Evolutionary conservation across 2,113 vertebrate genomes (phyloP).

Genomic region (Aphyosemion australe): DNA sequence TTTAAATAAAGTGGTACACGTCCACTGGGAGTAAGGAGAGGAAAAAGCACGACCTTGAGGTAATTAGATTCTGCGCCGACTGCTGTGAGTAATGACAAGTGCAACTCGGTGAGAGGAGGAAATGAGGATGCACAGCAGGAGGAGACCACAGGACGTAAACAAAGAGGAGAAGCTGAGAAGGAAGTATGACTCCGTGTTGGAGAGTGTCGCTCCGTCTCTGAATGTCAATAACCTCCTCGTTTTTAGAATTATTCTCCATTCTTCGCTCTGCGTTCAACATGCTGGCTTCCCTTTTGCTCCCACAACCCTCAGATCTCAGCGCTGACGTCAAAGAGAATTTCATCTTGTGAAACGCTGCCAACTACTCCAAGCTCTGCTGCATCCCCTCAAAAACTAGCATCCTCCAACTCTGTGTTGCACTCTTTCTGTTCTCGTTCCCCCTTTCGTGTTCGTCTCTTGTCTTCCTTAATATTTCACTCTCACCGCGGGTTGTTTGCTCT

Average conservation of each 20-base stretch:
- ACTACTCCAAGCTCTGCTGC: slow-evolving; percentile 25
- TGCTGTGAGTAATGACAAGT: slow-evolving; percentile 38
- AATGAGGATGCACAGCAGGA: slow-evolving; percentile 39
- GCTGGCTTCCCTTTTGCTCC: slow-evolving; percentile 16
- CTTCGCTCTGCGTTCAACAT: slow-evolving; percentile 2
- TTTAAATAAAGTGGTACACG: slow-evolving; percentile 36
- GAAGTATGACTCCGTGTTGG: slow-evolving; percentile 32
- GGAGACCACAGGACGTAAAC: slow-evolving; percentile 17
- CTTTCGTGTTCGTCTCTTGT: not conserved
- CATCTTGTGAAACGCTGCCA: slow-evolving; percentile 37
- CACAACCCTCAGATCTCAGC: slow-evolving; percentile 35
- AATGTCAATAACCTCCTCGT: slow-evolving; percentile 34
- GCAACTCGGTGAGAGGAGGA: slow-evolving; percentile 30
- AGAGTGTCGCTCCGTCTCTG: slow-evolving; percentile 13
- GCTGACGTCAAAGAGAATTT: slow-evolving; percentile 64
- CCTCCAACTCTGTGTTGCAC: slow-evolving; percentile 9
- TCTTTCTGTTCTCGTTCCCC: slow-evolving; percentile 15
- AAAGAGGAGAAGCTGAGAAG: slow-evolving; percentile 32
- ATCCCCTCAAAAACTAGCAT: slow-evolving; percentile 2
- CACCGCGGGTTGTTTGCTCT: slow-evolving; percentile 18
- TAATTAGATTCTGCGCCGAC: slow-evolving; percentile 48
- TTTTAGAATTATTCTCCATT: slow-evolving; percentile 19
- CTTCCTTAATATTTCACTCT: not conserved
- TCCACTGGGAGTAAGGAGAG: slow-evolving; percentile 20
- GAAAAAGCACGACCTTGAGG: slow-evolving; percentile 41